A percentile compares a stretch with the other conserved stretches of the same genome.
These are phyloP conservation scores for Varanus salvator DNA, from an alignment of 2,113 vertebrate genomes.

Conservation along the genomic window DNA sequence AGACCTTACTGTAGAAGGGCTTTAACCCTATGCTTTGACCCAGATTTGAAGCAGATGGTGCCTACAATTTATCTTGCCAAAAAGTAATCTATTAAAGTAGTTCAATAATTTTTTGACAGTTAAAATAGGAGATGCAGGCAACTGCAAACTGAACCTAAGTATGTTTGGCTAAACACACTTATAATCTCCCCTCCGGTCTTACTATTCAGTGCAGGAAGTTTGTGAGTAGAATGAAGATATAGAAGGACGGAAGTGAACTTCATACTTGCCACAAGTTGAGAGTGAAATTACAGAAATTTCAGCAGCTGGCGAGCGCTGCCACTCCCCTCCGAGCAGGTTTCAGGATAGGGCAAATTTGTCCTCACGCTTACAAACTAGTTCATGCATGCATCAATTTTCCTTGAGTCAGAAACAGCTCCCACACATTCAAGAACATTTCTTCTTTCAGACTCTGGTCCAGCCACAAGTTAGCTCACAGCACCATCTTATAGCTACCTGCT, in stretches of 20 bases:
- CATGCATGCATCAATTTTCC: not conserved
- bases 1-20: no score
- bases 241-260: no score
- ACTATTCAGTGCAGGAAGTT: no score
- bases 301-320: no score
- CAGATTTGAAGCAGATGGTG: no score
- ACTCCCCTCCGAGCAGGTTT: not conserved
- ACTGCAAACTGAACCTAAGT: not conserved
- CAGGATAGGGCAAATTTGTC: not conserved
- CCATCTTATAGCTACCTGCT: not conserved
- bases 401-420: not conserved
- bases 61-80: not conserved
- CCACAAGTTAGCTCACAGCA: not conserved
- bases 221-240: not conserved
- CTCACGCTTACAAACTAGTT: not conserved
- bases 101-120: no score
- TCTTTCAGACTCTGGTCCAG: no score
- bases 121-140: not conserved
- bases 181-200: not conserved
- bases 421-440: no score
- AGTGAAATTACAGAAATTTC: not conserved
- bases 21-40: no score
- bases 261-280: not conserved
- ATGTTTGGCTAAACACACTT: not conserved
- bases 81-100: not conserved